Evolutionary conservation across 2,797 vertebrate species (phyloP).

Genomic region (Spinus olivaceus): DNA sequence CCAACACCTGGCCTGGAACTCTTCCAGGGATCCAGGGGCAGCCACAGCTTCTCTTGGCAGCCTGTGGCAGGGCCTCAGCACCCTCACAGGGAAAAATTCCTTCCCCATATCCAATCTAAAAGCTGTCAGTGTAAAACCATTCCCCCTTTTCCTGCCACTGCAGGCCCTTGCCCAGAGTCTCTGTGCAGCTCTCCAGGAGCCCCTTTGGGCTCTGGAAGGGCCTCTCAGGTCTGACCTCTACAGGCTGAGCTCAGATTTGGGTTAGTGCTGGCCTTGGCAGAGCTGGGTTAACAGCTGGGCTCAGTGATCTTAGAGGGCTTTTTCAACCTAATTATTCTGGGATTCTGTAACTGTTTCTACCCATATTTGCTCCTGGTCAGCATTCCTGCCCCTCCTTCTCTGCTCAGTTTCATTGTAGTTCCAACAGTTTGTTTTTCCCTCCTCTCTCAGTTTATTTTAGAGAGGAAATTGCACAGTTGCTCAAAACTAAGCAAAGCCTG

Average conservation of each 20-base stretch:
- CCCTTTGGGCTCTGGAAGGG: not conserved
- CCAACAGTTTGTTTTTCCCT: not conserved
- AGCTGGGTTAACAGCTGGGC: not conserved
- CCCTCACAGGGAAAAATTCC: not conserved
- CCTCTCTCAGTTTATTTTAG: not conserved
- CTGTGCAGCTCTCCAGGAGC: not conserved
- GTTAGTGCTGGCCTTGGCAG: not conserved
- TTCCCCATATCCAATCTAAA: not conserved
- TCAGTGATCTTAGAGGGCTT: not conserved
- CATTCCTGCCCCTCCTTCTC: not conserved
- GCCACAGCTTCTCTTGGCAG: rapidly evolving
- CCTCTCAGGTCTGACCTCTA: not conserved
- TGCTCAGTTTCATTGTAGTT: not conserved
- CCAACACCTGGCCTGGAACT: not conserved
- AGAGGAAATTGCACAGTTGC: not conserved
- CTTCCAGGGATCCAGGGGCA: not conserved
- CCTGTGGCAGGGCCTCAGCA: not conserved
- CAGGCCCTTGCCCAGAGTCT: not conserved
- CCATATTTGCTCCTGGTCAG: rapidly evolving
- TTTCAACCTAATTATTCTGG: not conserved
- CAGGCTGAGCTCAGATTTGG: not conserved
- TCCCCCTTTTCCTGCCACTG: not conserved
- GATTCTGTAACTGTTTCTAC: not conserved
- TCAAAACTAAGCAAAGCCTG: not conserved
- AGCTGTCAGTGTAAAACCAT: not conserved